Base-by-base conservation (phyloP, 2,888 invertebrate species). In the Hylaea fasciaria region DNA sequence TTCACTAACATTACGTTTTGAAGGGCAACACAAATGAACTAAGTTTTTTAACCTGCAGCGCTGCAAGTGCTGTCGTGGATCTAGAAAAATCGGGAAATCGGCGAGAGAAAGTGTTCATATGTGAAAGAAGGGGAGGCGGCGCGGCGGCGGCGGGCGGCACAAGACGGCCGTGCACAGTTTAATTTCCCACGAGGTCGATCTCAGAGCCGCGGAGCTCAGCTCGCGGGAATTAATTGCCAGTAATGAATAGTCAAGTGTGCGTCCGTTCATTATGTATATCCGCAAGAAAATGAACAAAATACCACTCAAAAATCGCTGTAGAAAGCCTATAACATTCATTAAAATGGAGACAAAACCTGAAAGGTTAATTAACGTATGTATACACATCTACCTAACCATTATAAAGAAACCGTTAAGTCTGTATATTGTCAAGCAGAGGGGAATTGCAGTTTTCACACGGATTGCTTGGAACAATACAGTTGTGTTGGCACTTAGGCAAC, bases 151-250 rank as follows among this genome's bases (percentile, higher is more conserved):
- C 79, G 82, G 85, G 87, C 79, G 84, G 87, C 81, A 84, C 82
- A 90, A 89, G 91, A 89, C 88, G 90, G 89, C 87, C 85, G 87
- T 84, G 87, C 87, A 83, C 87, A 91, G 89, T 91, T 92, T 92
- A 92, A 92, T 92, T 92, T 92, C 92, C 92, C 92, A 91, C 89
- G 92, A 92, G 92, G 91, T 91, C 91, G 90, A 91, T 92, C 92
- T 91, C 89, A 81, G 89, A 85, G 88, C 87, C 88, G 87, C 86
- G 85, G 83, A 85, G 89, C 89, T 78, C 87, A 85, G 85, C 91
- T 88, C 91, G 91, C 89, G 91, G 92, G 92, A 91, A 89, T 92
- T 92, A 91, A 92, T 91, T 91, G 91, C 90, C 84, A 89, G 89
- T 91, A 92, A 92, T 92, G 92, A 92, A 91, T 92, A 92, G 91